Conservation (phyloP, 64 coral and sea anemone species). For the Hydrozoanthus tunicans region DNA sequence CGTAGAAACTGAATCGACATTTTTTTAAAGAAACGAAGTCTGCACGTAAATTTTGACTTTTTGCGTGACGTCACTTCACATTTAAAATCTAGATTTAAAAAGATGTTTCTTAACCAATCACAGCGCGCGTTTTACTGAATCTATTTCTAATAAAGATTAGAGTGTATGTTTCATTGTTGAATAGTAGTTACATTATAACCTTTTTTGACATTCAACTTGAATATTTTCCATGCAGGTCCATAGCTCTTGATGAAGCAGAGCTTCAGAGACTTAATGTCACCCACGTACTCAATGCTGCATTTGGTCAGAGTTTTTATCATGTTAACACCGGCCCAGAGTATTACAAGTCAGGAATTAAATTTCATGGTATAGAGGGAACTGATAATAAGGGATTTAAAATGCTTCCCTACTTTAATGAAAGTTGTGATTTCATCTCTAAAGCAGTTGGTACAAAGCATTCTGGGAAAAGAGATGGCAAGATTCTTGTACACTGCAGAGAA, state of each 20-base stretch:
- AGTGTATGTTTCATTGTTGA: too few relatives aligned
- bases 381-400: conserved; percentile 69
- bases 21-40: too few relatives aligned
- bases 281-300: conserved; percentile 84
- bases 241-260: conserved; percentile 62
- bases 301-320: conserved; percentile 62
- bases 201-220: neutral
- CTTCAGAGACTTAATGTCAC: conserved; percentile 72
- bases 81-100: too few relatives aligned
- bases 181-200: too few relatives aligned
- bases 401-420: conserved; percentile 70
- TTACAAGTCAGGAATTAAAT: conserved; percentile 87
- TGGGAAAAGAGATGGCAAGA: conserved; percentile 63
- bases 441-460: conserved; percentile 76
- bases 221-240: conserved; percentile 43
- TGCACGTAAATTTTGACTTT: too few relatives aligned
- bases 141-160: too few relatives aligned
- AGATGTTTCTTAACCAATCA: too few relatives aligned
- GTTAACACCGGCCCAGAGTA: conserved; percentile 85
- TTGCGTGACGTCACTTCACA: too few relatives aligned
- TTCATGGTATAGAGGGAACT: conserved; percentile 72
- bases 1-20: too few relatives aligned
- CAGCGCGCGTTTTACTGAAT: too few relatives aligned
- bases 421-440: conserved; percentile 79
- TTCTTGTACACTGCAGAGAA: conserved; percentile 82